phyloP scores from a whole-genome alignment of 1,140 invertebrate genomes.

The Spodoptera frugiperda region DNA sequence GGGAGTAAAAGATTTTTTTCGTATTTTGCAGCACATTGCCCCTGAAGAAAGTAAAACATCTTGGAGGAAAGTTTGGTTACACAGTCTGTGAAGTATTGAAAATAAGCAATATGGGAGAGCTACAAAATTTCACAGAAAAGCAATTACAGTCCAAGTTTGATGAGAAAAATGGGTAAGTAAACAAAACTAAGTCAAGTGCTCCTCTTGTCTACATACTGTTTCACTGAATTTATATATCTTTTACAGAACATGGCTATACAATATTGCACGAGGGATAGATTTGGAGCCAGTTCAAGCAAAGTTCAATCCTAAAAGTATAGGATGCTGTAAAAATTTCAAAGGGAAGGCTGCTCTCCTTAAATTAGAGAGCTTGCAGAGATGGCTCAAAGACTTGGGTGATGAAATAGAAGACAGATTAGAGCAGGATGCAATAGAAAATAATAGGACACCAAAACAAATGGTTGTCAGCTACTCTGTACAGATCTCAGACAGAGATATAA shows the following conservation, averaged over 20 bases:
- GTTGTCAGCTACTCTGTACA: conserved; percentile 86
- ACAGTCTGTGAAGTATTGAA: conserved; percentile 90
- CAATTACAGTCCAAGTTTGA: conserved; percentile 92
- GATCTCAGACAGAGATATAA: conserved; percentile 86
- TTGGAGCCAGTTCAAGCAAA: conserved; percentile 93
- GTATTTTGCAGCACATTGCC: conserved; percentile 87
- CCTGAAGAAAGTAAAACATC: conserved; percentile 92
- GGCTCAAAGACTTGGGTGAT: conserved; percentile 92
- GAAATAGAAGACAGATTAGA: conserved; percentile 95
- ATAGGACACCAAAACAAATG: conserved; percentile 89
- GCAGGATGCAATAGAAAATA: conserved; percentile 91
- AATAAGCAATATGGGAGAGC: conserved; percentile 92
- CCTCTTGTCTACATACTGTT: neutral
- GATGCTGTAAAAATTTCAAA: conserved; percentile 97
- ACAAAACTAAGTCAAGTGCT: neutral
- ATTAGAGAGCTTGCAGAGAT: conserved; percentile 91
- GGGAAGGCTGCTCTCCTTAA: conserved; percentile 92
- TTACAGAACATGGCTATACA: conserved; percentile 93
- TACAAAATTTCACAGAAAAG: conserved; percentile 89
- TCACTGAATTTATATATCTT: neutral
- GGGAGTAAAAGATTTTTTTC: too few species aligned
- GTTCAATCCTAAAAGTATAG: conserved; percentile 96
- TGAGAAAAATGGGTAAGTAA: conserved; percentile 92
- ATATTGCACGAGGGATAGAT: conserved; percentile 95
- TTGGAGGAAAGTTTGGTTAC: conserved; percentile 96